Evolutionary conservation across 2,888 invertebrate species (phyloP).

Genomic region (Meteorus cinctellus): DNA sequence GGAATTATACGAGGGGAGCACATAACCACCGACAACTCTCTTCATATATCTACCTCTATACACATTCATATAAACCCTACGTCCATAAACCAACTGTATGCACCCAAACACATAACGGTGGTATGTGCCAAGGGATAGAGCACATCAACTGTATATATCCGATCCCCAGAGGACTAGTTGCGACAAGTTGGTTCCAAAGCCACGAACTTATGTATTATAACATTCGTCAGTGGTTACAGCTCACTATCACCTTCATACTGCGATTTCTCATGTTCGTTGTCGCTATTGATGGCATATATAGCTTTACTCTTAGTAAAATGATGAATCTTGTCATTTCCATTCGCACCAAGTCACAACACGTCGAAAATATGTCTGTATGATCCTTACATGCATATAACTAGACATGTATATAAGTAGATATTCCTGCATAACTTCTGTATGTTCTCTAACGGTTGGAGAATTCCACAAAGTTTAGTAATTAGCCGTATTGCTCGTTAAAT

Average conservation of each 20-base stretch:
- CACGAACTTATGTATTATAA: slow-evolving; percentile 24
- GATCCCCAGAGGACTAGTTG: slow-evolving; percentile 32
- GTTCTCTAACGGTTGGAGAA: not conserved
- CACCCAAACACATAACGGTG: too few species aligned
- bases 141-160: slow-evolving; percentile 1
- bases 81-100: not conserved
- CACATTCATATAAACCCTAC: not conserved
- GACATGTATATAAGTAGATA: slow-evolving; percentile 1
- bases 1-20: slow-evolving; percentile 21
- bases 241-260: slow-evolving; percentile 15
- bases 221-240: slow-evolving; percentile 1
- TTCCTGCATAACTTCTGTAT: slow-evolving; percentile 14
- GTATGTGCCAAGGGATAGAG: slow-evolving; percentile 2
- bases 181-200: not conserved
- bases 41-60: not conserved
- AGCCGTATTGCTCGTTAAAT: slow-evolving; percentile 40
- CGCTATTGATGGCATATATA: not conserved
- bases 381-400: slow-evolving; percentile 4
- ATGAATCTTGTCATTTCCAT: not conserved
- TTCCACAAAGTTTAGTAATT: slow-evolving; percentile 47
- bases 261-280: too few species aligned
- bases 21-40: slow-evolving; percentile 3
- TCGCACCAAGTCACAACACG: not conserved
- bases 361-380: not conserved
- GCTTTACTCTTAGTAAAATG: not conserved